phyloP scores from a whole-genome alignment of 2,888 invertebrate species.

The Zonitis immaculata region DNA sequence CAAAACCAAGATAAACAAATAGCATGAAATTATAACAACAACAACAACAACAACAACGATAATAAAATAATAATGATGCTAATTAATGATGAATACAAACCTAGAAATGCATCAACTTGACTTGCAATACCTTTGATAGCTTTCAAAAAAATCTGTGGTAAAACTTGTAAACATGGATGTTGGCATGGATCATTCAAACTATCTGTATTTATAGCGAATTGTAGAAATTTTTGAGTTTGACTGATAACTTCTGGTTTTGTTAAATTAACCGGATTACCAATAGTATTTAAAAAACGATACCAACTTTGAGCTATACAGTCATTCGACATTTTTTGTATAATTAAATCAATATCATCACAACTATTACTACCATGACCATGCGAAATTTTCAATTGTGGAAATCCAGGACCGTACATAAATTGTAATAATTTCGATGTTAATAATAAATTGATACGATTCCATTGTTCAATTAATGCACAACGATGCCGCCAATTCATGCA shows the following conservation, averaged over 20 bases:
- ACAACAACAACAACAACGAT: too few relatives aligned
- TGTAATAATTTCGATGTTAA: conserved; percentile 78
- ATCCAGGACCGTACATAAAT: conserved; percentile 84
- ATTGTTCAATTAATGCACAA: conserved; percentile 86
- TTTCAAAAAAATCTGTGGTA: conserved; percentile 88
- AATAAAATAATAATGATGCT: background rate
- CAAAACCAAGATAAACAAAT: conserved; percentile 23
- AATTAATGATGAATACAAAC: too few relatives aligned
- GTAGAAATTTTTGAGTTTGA: conserved; percentile 68
- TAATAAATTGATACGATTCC: conserved; percentile 89
- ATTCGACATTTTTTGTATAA: conserved; percentile 79
- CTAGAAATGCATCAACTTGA: conserved; percentile 92
- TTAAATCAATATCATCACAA: conserved; percentile 82
- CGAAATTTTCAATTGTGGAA: conserved; percentile 75
- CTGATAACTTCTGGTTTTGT: conserved; percentile 71
- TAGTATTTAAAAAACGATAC: conserved; percentile 90
- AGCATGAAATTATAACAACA: conserved; percentile 2
- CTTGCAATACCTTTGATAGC: conserved; percentile 91
- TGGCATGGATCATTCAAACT: conserved; percentile 84
- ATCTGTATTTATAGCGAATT: conserved; percentile 74
- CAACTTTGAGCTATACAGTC: conserved; percentile 93
- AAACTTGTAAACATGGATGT: conserved; percentile 76
- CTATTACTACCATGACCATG: too few relatives aligned
- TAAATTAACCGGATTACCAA: conserved; percentile 92
- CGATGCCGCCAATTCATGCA: conserved; percentile 94